Percentiles rank a stretch among this genome's conserved stretches.
Evolutionary conservation across 2,797 vertebrate genomes (phyloP).

Genomic region (Macropodus opercularis): DNA sequence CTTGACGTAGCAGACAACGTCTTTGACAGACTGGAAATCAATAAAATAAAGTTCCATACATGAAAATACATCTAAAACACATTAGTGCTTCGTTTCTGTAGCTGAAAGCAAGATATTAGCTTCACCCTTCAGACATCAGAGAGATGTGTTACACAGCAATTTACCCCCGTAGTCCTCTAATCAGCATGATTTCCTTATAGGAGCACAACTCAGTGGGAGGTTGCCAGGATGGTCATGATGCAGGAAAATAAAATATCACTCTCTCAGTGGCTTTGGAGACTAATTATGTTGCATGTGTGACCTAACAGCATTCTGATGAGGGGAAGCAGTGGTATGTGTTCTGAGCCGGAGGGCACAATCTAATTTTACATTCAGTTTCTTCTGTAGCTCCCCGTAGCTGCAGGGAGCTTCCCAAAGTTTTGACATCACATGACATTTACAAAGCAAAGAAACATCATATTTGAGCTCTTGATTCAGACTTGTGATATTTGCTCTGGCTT

Average conservation of each 20-base stretch:
- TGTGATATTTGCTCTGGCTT: slow-evolving; percentile 33
- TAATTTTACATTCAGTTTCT: slow-evolving; percentile 65
- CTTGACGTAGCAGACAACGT: no score
- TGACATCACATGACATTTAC: slow-evolving; percentile 69
- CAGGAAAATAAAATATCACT: slow-evolving; percentile 11
- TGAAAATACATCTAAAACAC: not conserved
- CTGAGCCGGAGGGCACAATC: slow-evolving; percentile 58
- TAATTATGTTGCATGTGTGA: slow-evolving; percentile 65
- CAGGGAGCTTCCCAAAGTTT: slow-evolving; percentile 36
- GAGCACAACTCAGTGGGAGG: slow-evolving; percentile 38
- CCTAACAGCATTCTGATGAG: slow-evolving; percentile 44
- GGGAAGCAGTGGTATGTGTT: slow-evolving; percentile 41
- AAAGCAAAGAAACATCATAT: slow-evolving; percentile 43
- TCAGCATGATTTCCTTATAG: slow-evolving; percentile 33
- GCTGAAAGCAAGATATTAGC: slow-evolving; percentile 9
- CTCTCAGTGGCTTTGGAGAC: slow-evolving; percentile 26
- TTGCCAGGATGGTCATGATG: slow-evolving; percentile 19
- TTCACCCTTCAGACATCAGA: slow-evolving; percentile 13
- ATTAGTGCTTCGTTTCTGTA: slow-evolving; percentile 4
- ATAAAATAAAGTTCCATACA: not conserved
- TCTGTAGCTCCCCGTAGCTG: slow-evolving; percentile 39
- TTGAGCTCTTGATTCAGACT: slow-evolving; percentile 32
- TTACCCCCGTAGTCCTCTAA: slow-evolving; percentile 36
- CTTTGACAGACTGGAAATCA: no score
- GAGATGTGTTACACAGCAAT: slow-evolving; percentile 15